Evolutionary conservation across 1,140 invertebrate species (phyloP).

Genomic region (Gonatopus flavifemur): DNA sequence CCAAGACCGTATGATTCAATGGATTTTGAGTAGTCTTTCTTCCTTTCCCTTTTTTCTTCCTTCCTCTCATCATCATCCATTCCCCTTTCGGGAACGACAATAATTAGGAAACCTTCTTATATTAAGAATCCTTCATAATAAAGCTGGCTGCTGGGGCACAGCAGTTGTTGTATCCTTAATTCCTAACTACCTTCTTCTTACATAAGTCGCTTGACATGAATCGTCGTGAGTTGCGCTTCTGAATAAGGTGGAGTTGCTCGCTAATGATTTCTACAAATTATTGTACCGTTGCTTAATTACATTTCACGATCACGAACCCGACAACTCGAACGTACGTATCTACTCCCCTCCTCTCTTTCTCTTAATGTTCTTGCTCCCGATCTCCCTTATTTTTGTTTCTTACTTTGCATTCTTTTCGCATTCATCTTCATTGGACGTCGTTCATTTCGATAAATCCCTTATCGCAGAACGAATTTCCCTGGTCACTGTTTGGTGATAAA

Average conservation of each 20-base stretch:
- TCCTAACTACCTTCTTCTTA: too few species aligned
- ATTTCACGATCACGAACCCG: constrained; percentile 16
- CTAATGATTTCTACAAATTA: constrained; percentile 27
- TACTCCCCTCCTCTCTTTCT: not conserved
- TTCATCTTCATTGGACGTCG: not conserved
- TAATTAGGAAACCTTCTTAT: constrained; percentile 27
- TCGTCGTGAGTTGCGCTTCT: too few species aligned
- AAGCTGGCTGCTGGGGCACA: too few species aligned
- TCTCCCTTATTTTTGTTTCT: constrained; percentile 20
- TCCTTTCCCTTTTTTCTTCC: too few species aligned
- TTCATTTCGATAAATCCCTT: too few species aligned
- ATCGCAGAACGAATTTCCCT: too few species aligned
- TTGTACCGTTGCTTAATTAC: constrained; percentile 18
- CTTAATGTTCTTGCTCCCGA: not conserved
- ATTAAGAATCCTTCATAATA: constrained; percentile 27
- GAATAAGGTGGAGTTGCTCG: too few species aligned
- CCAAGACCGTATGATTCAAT: constrained; percentile 21
- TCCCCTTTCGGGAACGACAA: constrained; percentile 22
- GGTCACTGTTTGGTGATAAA: too few species aligned
- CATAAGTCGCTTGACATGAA: too few species aligned
- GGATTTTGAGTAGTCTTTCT: constrained; percentile 18
- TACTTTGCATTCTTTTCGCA: constrained; percentile 18
- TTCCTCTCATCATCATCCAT: too few species aligned
- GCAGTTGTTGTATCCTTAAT: too few species aligned
- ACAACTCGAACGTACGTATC: too few species aligned